Conservation (phyloP, 2,797 vertebrate species). For the Anisognathus igniventris region DNA sequence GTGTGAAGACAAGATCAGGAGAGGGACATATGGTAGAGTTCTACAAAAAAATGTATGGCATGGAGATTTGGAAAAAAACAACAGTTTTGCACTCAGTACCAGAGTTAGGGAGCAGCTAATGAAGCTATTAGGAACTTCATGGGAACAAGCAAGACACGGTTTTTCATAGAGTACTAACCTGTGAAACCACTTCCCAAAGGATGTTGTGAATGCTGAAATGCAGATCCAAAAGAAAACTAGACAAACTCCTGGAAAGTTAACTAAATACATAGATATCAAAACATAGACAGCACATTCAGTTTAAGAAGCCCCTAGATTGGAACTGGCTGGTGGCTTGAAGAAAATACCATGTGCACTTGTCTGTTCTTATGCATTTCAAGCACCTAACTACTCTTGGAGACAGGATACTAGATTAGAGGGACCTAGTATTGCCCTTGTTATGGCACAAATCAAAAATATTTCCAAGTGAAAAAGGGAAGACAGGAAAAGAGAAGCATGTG, state of each 20-base stretch:
- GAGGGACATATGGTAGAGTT: not conserved
- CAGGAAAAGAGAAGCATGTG: not conserved
- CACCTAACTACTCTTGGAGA: not conserved
- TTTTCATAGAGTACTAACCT: not conserved
- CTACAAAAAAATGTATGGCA: not conserved
- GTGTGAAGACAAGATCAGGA: not conserved
- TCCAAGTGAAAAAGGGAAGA: not conserved
- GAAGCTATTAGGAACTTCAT: not conserved
- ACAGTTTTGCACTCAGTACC: not conserved
- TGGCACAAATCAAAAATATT: not conserved
- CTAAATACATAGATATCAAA: not conserved
- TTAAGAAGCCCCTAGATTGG: not conserved
- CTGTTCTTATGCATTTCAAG: not conserved
- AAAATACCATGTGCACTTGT: not conserved
- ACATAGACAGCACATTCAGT: not conserved
- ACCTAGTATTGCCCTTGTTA: not conserved
- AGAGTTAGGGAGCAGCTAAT: not conserved
- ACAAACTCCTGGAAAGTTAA: not conserved
- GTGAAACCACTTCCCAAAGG: not conserved
- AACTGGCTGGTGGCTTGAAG: not conserved
- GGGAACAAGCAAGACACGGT: not conserved
- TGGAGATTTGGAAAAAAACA: not conserved
- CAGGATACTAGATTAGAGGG: not conserved
- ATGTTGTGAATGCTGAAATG: not conserved
- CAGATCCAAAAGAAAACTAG: not conserved